phyloP scores from a whole-genome alignment of 1,140 invertebrate genomes.

The Alviniconcha marisindica region DNA sequence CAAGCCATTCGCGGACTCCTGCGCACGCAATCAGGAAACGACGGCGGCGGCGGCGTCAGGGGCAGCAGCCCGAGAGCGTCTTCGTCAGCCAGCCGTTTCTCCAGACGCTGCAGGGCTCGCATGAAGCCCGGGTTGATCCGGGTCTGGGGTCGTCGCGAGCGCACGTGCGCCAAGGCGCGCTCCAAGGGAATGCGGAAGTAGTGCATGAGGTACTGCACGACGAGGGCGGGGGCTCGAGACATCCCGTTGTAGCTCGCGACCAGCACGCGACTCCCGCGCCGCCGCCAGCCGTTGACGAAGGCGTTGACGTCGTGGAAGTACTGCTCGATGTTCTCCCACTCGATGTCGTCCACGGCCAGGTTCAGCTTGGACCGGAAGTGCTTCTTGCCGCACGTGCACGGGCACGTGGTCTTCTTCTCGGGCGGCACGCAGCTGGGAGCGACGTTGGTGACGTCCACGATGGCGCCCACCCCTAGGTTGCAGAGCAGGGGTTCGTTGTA shows the following conservation, averaged over 20 bases:
- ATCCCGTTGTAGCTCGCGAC: conserved; percentile 69
- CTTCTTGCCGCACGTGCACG: conserved; percentile 64
- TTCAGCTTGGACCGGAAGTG: conserved; percentile 69
- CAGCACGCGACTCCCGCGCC: conserved; percentile 58
- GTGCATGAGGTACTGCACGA: conserved; percentile 70
- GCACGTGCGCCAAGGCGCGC: conserved; percentile 62
- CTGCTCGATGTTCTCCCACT: conserved; percentile 64
- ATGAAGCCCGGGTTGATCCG: conserved; percentile 64
- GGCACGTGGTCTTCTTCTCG: conserved; percentile 62
- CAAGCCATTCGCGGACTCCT: neutral
- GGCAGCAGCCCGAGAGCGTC: neutral
- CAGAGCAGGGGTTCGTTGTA: conserved; percentile 69
- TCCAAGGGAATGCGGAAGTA: conserved; percentile 59
- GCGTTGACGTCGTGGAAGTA: conserved; percentile 70
- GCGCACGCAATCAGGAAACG: neutral
- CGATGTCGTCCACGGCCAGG: conserved; percentile 65
- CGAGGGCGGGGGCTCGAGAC: conserved; percentile 64
- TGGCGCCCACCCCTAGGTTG: conserved; percentile 62
- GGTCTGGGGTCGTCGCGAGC: conserved; percentile 58
- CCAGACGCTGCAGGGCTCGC: conserved; percentile 54
- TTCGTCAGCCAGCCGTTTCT: conserved; percentile 42
- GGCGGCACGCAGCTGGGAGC: conserved; percentile 54
- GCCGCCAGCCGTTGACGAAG: conserved; percentile 68
- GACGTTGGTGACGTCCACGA: conserved; percentile 70
- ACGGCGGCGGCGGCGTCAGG: neutral